phyloP scores from a whole-genome alignment of 2,797 vertebrate genomes.

The Sylvia borin region DNA sequence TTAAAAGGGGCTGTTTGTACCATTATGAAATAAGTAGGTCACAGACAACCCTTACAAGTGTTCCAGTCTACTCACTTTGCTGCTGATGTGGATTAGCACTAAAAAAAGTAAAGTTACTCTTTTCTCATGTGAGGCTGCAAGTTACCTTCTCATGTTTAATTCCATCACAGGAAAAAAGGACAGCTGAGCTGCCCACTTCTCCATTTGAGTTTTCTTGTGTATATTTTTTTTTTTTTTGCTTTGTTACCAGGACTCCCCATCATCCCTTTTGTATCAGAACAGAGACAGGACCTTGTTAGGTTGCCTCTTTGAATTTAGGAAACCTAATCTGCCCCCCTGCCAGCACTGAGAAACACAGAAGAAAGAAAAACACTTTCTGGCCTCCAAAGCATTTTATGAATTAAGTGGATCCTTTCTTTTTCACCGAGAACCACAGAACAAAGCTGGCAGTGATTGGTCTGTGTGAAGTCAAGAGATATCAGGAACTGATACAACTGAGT shows the following conservation, averaged over 20 bases:
- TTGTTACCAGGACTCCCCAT: not conserved
- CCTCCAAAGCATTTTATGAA: constrained; percentile 31
- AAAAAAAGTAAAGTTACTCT: not conserved
- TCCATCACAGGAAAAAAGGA: not conserved
- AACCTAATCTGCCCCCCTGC: constrained; percentile 1
- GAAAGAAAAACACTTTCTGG: constrained; percentile 38
- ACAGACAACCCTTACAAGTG: not conserved
- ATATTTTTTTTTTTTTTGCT: not conserved
- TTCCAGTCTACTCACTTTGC: not conserved
- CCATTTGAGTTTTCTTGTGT: not conserved
- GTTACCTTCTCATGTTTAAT: constrained; percentile 21
- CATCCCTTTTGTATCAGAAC: not conserved
- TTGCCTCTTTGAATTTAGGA: constrained; percentile 36
- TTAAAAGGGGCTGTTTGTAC: constrained; percentile 5
- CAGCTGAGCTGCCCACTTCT: not conserved
- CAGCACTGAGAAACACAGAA: not conserved
- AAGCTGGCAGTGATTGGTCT: not conserved
- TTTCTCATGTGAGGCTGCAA: not conserved
- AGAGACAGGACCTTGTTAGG: not conserved
- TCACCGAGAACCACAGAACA: not conserved
- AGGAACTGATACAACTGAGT: not conserved
- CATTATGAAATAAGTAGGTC: constrained; percentile 37
- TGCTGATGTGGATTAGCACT: not conserved
- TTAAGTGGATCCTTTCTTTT: constrained; percentile 15
- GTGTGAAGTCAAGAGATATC: not conserved